phyloP scores from a whole-genome alignment of 2,888 invertebrate genomes.

The Synergus umbraculus region DNA sequence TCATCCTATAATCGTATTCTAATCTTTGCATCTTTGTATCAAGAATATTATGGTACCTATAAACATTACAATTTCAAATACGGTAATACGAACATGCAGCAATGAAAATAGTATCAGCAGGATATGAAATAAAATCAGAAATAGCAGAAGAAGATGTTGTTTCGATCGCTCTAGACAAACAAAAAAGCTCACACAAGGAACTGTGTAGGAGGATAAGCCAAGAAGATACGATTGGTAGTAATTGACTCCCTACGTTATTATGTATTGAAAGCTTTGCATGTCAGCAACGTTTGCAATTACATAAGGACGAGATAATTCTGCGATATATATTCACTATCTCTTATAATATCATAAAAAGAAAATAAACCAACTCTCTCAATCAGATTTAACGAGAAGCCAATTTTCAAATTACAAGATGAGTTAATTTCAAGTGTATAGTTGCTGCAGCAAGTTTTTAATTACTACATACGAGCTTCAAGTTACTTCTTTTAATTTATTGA shows the following conservation, averaged over 20 bases:
- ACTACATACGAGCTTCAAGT: background rate
- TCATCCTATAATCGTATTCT: slow-evolving; percentile 25
- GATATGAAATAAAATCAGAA: background rate
- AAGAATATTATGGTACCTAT: slow-evolving; percentile 5
- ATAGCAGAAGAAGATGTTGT: slow-evolving; percentile 11
- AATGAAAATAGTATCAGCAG: background rate
- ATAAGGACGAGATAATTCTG: slow-evolving; percentile 26
- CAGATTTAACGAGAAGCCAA: background rate
- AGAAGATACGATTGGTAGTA: slow-evolving; percentile 10
- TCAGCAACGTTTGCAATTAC: slow-evolving; percentile 27
- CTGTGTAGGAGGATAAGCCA: slow-evolving; percentile 8
- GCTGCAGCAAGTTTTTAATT: slow-evolving; percentile 8
- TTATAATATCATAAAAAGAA: slow-evolving; percentile 6
- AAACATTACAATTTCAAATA: slow-evolving; percentile 1
- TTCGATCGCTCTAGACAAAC: background rate
- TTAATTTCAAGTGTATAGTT: slow-evolving; percentile 5
- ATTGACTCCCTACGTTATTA: background rate
- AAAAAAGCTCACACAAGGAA: background rate
- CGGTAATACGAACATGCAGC: background rate
- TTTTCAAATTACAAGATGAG: background rate
- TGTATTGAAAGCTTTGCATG: slow-evolving; percentile 5
- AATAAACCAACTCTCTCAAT: background rate
- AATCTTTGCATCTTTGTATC: slow-evolving; percentile 32
- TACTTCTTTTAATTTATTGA: background rate
- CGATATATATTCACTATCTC: slow-evolving; percentile 10